phyloP scores from a whole-genome alignment of 2,113 vertebrate genomes.

The Hemibagrus wyckioides region DNA sequence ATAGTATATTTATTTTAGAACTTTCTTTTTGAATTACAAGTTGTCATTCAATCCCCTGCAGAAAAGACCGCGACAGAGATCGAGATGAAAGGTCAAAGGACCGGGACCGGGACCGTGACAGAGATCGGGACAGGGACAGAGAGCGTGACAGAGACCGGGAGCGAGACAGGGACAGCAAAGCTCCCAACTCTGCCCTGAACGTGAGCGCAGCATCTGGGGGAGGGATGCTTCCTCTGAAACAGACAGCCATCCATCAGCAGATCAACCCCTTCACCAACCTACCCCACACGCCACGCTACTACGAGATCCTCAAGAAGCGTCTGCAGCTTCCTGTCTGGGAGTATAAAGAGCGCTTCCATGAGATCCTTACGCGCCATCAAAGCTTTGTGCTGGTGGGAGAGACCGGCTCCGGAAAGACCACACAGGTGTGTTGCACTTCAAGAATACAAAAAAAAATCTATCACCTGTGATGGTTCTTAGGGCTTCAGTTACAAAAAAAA shows the following conservation, averaged over 20 bases:
- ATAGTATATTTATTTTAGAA: background rate
- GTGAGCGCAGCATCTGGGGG: constrained; percentile 65
- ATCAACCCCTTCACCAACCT: constrained; percentile 95
- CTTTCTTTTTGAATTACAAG: background rate
- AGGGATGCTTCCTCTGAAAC: constrained; percentile 77
- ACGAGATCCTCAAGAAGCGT: constrained; percentile 93
- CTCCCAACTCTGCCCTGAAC: constrained; percentile 72
- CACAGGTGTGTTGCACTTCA: constrained; percentile 80
- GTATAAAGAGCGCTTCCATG: constrained; percentile 90
- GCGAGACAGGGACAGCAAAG: constrained; percentile 79
- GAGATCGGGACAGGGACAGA: constrained; percentile 82
- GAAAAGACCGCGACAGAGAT: constrained; percentile 90
- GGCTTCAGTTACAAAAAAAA: background rate
- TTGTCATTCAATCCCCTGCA: constrained; percentile 51
- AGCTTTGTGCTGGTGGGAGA: constrained; percentile 94
- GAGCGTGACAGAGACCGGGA: constrained; percentile 90
- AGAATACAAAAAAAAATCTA: background rate
- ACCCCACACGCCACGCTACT: constrained; percentile 91
- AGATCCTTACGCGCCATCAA: constrained; percentile 88
- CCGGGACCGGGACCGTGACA: constrained; percentile 84
- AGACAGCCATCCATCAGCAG: constrained; percentile 81
- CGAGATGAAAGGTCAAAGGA: constrained; percentile 79
- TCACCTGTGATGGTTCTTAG: background rate
- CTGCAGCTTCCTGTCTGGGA: constrained; percentile 95
- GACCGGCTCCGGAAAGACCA: constrained; percentile 95